Evolutionary conservation across 2,113 vertebrate species (phyloP).

Genomic region (Myocastor coypus): DNA sequence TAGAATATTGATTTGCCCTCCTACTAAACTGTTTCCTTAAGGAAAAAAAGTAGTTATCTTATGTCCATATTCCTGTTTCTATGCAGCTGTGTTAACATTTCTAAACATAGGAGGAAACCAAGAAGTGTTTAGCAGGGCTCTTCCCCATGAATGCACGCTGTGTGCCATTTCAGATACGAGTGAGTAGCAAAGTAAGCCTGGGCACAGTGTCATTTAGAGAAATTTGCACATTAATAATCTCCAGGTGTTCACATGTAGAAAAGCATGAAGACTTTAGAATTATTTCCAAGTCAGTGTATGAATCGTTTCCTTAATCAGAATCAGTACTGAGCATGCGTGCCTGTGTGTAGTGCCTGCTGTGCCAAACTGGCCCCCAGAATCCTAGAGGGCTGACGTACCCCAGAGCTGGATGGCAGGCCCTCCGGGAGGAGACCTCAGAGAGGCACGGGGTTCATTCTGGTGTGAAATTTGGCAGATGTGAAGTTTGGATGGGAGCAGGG

Average conservation of each 20-base stretch:
- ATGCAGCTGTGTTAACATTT: not conserved
- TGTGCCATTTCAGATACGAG: not conserved
- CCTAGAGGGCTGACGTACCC: not conserved
- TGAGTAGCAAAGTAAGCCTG: not conserved
- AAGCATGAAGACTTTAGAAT: slow-evolving; percentile 11
- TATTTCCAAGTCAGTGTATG: not conserved
- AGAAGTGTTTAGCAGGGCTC: not conserved
- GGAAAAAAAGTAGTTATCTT: not conserved
- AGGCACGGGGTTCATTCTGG: not conserved
- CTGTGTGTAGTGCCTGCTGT: not conserved
- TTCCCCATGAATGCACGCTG: not conserved
- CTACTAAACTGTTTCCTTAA: slow-evolving; percentile 27
- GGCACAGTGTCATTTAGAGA: not conserved
- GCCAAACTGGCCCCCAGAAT: not conserved
- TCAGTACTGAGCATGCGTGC: not conserved
- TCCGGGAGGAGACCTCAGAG: not conserved
- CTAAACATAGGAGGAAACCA: not conserved
- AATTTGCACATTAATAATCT: not conserved
- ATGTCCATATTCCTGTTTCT: not conserved
- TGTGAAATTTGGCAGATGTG: not conserved
- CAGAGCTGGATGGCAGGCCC: not conserved
- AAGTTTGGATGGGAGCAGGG: not conserved
- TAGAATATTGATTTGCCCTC: not conserved
- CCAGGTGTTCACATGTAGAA: not conserved
- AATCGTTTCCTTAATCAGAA: not conserved